Base-by-base conservation (phyloP, 35 echinoderm and acorn worm species). In the Heliocidaris erythrogramma region DNA sequence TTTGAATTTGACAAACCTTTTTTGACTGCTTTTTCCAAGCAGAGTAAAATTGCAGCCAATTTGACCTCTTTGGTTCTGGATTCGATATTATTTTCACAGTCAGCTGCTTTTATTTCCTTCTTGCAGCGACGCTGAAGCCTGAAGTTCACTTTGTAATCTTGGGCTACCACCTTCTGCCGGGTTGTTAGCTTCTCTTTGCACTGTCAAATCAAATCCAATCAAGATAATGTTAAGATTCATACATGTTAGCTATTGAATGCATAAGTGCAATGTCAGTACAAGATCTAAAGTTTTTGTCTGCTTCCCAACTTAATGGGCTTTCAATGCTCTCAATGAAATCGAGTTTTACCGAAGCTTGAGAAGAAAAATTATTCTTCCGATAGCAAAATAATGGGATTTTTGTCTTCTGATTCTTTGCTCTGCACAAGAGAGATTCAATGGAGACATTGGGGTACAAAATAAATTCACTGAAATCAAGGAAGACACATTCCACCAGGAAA, bases 141-240 rank as follows among this genome's bases (percentile, higher is more conserved):
- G 49, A 95, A 96, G 92, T 96, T 95, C 27, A 95, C 98, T 94
- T 97, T 99, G 93, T 94, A 96, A 35, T 99, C 97, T 30, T 95
- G 85, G 29, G 86, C 88, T 11, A 95, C 92, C 56, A 99, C 90
- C 49, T 94, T 97, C 94, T 99, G 98, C 49, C 97, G 49, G 12
- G 94, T 94, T 0, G 97, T 96, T 0, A 99, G 95, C 59, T 97
- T 96, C 30, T 96, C 96, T 61, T 90, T 92, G 95, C 98, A 99
- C 98, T 99, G 94, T 78, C 8, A 5, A 78, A 27, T 78, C 27
- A 0, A 78, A 78, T 78, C 27, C 21, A 21, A 86, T 49, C 49
- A 86, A 60, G 32, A 86, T 59, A 48, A 42, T 71, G 48, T 31
- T 60, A 94, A 21, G 24, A 60, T 71, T 29, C n/a, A 13, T 29